Conservation (phyloP, 2,113 vertebrate genomes). For the Grantiella picta region DNA sequence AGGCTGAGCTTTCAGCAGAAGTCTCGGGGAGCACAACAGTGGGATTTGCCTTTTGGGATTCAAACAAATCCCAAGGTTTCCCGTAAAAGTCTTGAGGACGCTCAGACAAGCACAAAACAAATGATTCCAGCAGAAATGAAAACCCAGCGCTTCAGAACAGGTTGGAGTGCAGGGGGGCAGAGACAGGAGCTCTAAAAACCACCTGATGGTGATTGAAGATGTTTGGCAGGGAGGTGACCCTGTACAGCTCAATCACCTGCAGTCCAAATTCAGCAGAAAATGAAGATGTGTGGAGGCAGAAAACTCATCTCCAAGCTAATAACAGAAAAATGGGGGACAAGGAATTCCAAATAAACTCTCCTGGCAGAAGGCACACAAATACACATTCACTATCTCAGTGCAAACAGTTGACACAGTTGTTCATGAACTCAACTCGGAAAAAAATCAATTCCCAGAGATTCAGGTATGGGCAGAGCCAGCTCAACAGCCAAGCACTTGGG, state of each 20-base stretch:
- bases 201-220: background rate
- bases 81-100: background rate
- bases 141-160: background rate
- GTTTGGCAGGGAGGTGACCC: background rate
- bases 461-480: background rate
- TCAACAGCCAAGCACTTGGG: rapidly evolving
- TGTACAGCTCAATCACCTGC: background rate
- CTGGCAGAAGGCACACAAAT: background rate
- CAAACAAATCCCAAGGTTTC: background rate
- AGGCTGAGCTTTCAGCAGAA: background rate
- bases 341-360: background rate
- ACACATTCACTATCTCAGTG: background rate
- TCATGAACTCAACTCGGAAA: background rate
- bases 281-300: background rate
- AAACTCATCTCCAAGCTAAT: background rate
- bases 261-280: background rate
- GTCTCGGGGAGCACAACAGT: rapidly evolving
- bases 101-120: background rate
- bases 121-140: background rate
- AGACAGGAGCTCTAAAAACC: background rate
- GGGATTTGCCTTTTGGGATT: background rate
- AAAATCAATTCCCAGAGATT: background rate
- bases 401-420: background rate
- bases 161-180: background rate
- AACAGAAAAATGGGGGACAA: rapidly evolving